Evolutionary conservation across 2,113 vertebrate species (phyloP).

Genomic region (Heteronetta atricapilla): DNA sequence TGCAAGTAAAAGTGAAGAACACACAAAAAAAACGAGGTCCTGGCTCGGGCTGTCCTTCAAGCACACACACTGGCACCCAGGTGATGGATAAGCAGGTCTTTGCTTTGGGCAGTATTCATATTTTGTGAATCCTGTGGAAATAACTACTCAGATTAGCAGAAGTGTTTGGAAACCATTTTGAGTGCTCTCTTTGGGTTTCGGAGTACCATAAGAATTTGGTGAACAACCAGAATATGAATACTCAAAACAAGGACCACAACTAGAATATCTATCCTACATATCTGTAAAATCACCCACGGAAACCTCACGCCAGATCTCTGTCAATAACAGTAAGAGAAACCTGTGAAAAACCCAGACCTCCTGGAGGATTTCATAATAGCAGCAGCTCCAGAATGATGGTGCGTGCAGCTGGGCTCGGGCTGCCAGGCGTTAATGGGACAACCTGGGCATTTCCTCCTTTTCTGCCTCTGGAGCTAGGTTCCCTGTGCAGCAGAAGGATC

Average conservation of each 20-base stretch:
- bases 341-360: background rate
- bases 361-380: background rate
- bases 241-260: background rate
- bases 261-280: accelerated
- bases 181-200: background rate
- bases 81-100: background rate
- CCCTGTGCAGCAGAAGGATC: background rate
- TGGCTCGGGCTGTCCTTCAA: background rate
- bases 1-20: background rate
- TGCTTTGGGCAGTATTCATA: background rate
- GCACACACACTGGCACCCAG: background rate
- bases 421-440: background rate
- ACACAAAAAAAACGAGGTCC: background rate
- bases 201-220: background rate
- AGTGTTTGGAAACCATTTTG: background rate
- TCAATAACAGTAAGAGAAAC: background rate
- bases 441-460: background rate
- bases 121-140: background rate
- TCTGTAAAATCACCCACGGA: background rate
- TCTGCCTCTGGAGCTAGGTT: background rate
- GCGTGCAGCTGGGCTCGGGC: too few relatives aligned
- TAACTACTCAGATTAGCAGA: background rate
- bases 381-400: too few relatives aligned
- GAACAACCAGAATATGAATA: background rate
- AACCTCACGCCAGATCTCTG: background rate